A percentile compares a stretch with the other conserved stretches of the same genome.
phyloP scores from a whole-genome alignment of 2,888 invertebrate species.

The Agrochola macilenta region DNA sequence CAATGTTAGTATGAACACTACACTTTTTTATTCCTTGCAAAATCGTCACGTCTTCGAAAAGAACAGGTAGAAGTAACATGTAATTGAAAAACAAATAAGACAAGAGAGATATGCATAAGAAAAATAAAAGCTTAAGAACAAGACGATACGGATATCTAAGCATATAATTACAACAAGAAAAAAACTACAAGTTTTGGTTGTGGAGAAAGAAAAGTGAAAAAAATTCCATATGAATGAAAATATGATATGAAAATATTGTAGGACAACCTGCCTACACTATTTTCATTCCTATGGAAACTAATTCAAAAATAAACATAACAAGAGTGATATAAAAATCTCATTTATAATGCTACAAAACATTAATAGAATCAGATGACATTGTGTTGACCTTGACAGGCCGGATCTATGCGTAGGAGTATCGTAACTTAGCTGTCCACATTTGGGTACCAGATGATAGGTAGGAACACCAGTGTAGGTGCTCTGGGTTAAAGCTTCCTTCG shows the following conservation, averaged over 20 bases:
- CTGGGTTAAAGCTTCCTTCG: conserved; percentile 4
- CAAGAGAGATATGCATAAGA: not conserved
- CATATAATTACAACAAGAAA: not conserved
- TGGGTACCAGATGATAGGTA: conserved; percentile 20
- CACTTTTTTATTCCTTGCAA: not conserved
- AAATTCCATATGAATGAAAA: no score
- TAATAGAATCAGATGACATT: conserved; percentile 39
- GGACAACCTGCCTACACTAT: not conserved
- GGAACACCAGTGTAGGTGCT: conserved; percentile 39
- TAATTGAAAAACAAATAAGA: not conserved
- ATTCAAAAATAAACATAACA: not conserved
- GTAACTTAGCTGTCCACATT: conserved; percentile 3
- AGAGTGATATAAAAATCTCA: not conserved
- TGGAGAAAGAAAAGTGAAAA: not conserved
- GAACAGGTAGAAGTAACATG: not conserved
- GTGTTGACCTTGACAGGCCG: conserved; percentile 38
- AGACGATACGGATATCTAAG: not conserved
- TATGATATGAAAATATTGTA: no score
- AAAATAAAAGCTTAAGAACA: not conserved
- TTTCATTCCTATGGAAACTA: not conserved
- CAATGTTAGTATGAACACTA: not conserved
- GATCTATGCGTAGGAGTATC: conserved; percentile 50
- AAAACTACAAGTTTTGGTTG: not conserved
- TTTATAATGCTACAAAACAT: not conserved
- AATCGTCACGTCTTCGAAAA: not conserved